A percentile compares a stretch with the other conserved stretches of the same genome.
These are phyloP conservation scores for Holacanthella duospinosa DNA, from an alignment of 2,888 invertebrate species.

Conservation along the genomic window DNA sequence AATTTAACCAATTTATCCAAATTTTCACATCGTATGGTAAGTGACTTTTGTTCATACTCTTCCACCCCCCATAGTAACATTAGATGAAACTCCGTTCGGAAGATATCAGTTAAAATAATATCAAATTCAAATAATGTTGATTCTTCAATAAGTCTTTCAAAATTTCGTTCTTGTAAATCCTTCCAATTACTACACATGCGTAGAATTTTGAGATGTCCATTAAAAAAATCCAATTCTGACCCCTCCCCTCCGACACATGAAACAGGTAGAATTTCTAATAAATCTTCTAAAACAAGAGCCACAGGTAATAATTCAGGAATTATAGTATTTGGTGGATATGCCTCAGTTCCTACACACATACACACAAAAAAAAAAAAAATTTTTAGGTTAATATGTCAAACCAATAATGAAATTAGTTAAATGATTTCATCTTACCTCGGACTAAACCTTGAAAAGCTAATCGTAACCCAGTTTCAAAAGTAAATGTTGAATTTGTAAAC, in stretches of 20 bases:
- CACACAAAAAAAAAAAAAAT: no score
- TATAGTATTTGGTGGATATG: constrained; percentile 33
- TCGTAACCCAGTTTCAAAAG: constrained; percentile 33
- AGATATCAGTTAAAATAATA: constrained; percentile 27
- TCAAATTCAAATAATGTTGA: constrained; percentile 17
- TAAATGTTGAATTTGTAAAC: constrained; percentile 28
- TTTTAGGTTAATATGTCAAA: no score
- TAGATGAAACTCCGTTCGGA: constrained; percentile 29
- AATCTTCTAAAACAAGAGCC: constrained; percentile 29
- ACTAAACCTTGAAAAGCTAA: constrained; percentile 28
- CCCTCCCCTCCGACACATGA: constrained; percentile 18
- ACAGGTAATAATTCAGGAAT: constrained; percentile 29
- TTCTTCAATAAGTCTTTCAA: constrained; percentile 18
- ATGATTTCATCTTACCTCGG: constrained; percentile 17
- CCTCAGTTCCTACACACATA: constrained; percentile 33
- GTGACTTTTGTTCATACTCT: constrained; percentile 19
- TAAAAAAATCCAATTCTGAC: constrained; percentile 25
- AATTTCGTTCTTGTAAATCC: constrained; percentile 26
- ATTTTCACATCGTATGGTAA: constrained; percentile 22
- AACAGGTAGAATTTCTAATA: constrained; percentile 22
- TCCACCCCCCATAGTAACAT: constrained; percentile 25
- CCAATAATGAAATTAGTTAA: background rate
- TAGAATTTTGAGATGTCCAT: constrained; percentile 22
- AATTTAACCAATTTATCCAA: constrained; percentile 15
- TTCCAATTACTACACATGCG: constrained; percentile 18